Conservation (phyloP, 2,113 vertebrate species). For the Rhinopomastus cyanomelas region DNA sequence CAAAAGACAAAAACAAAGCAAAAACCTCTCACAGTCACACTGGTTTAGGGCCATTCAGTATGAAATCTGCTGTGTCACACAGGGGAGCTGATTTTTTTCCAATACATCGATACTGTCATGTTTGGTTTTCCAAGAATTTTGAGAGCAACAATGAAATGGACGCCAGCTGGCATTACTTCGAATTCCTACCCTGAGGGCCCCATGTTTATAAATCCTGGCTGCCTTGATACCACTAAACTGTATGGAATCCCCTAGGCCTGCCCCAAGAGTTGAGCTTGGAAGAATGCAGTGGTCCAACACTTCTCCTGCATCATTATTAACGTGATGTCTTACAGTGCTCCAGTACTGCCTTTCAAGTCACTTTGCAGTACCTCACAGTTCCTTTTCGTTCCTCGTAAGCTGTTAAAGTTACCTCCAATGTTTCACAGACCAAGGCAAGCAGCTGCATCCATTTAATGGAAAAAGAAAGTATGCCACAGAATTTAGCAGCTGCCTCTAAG, state of each 20-base stretch:
- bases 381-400: not conserved
- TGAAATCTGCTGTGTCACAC: not conserved
- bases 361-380: not conserved
- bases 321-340: not conserved
- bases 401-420: not conserved
- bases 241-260: not conserved
- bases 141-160: not conserved
- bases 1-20: constrained; percentile 6
- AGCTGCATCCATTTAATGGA: not conserved
- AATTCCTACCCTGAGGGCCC: not conserved
- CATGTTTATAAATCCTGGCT: not conserved
- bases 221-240: not conserved
- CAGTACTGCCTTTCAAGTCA: not conserved
- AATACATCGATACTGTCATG: not conserved
- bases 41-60: not conserved
- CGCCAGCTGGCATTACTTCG: not conserved
- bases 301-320: not conserved
- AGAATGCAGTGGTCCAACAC: not conserved
- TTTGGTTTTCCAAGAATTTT: not conserved
- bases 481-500: not conserved
- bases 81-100: not conserved
- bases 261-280: not conserved
- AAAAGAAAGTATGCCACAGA: not conserved
- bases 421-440: not conserved
- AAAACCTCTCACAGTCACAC: not conserved